Evolutionary conservation across 2,888 invertebrate genomes (phyloP).

Genomic region (Lamellibrachia satsuma): DNA sequence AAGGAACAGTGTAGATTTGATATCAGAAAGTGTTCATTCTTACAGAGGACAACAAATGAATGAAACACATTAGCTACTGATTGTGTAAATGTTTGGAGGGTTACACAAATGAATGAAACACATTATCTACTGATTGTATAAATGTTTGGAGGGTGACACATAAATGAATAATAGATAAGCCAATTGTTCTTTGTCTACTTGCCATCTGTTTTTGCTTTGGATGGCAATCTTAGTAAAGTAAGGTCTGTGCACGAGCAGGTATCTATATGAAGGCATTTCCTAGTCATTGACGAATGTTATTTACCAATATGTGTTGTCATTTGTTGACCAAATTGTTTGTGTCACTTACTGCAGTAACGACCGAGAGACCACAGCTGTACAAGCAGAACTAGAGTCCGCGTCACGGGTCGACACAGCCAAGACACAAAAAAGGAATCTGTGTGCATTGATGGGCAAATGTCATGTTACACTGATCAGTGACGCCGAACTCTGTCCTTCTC

Average conservation of each 20-base stretch:
- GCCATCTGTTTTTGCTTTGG: no score
- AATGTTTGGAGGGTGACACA: no score
- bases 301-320: not conserved
- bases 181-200: no score
- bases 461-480: not conserved
- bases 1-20: no score
- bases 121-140: no score
- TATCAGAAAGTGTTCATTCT: no score
- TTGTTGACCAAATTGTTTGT: not conserved
- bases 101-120: no score
- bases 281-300: not conserved
- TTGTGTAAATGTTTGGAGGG: no score
- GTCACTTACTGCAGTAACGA: not conserved
- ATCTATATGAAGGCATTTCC: not conserved
- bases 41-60: no score
- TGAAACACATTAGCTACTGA: no score
- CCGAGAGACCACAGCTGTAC: not conserved
- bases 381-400: not conserved
- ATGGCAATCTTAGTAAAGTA: no score
- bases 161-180: no score
- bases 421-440: not conserved
- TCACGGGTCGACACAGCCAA: not conserved
- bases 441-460: not conserved
- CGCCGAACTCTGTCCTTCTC: not conserved
- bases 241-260: not conserved